Base-by-base conservation (phyloP, 2,797 vertebrate genomes). In the Enteromius trimaculatus region DNA sequence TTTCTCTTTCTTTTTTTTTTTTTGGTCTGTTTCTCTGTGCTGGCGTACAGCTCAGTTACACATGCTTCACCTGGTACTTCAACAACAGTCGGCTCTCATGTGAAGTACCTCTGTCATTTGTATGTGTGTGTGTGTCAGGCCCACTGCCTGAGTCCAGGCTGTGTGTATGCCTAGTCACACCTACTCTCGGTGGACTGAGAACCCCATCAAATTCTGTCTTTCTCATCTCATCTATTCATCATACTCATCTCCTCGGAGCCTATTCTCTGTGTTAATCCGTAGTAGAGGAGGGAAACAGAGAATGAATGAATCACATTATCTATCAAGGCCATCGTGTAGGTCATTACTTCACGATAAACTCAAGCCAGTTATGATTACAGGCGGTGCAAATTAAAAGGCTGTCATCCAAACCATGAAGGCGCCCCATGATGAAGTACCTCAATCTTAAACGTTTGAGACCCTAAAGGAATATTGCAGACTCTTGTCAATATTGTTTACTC, bases 341-440 rank as follows among this genome's bases (percentile, higher is more conserved):
- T 82, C 80, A 82, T 82, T 76, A 82, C 71, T 76, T 82, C 16
- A 68, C 13, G 60, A 82, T 82, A 68, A 76, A 82, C 80, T 82
- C 80, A 66, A 82, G 71, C 80, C 80, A 55, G 80, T 82, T 82
- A 82, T 82, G 23, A 82, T 82, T 76, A 76, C 71, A 76, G 71
- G 44, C 71, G 23, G 26, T 39, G 34, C 44, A 82, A 82, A 76
- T 82, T 68, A 82, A 82, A 82, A 82, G 62, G 16, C 71, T 82
- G 71, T 55, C 80, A 82, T 39, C 80, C 80, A 68, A 66, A 53
- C 80, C 70, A 81, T 51, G 44, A 65, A 53, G 58, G 58, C 11
- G n/a, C 16, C 80, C n/a, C 4, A 51, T 82, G 71, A 82, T 76
- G 31, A 82, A 82, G 60, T 37, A 76, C 71, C 47, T 66, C 80